phyloP scores from a whole-genome alignment of 1,140 invertebrate genomes.

The Hylaeus anthracinus region DNA sequence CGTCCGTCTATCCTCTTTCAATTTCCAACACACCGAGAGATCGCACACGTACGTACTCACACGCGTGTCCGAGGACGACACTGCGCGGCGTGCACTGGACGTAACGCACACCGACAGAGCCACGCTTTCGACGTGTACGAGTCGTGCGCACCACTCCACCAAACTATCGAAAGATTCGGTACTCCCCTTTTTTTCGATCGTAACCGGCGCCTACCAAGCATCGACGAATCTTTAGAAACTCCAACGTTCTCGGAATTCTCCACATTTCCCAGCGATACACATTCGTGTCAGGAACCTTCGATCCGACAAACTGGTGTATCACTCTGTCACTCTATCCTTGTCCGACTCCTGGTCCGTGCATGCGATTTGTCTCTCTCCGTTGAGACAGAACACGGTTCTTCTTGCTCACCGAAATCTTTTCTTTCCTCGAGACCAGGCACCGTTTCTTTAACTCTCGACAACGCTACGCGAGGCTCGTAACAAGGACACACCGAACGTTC shows the following conservation, averaged over 20 bases:
- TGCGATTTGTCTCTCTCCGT: constrained; percentile 25
- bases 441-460: background rate
- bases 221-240: background rate
- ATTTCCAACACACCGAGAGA: constrained; percentile 21
- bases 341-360: constrained; percentile 38
- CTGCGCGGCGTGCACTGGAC: constrained; percentile 16
- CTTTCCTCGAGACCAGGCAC: background rate
- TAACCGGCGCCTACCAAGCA: background rate
- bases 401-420: constrained; percentile 18
- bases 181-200: constrained; percentile 22
- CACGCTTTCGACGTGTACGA: constrained; percentile 33
- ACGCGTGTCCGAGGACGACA: background rate
- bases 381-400: constrained; percentile 14
- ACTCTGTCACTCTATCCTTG: constrained; percentile 31
- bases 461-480: background rate
- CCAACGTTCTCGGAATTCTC: background rate
- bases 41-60: constrained; percentile 6
- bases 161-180: constrained; percentile 21
- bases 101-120: constrained; percentile 24
- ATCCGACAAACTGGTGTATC: constrained; percentile 37
- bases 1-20: constrained; percentile 36
- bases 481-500: constrained; percentile 23
- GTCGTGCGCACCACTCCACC: constrained; percentile 16
- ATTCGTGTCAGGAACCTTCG: constrained; percentile 36
- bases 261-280: background rate